Conservation (phyloP, 2,113 vertebrate genomes). For the Castor canadensis region DNA sequence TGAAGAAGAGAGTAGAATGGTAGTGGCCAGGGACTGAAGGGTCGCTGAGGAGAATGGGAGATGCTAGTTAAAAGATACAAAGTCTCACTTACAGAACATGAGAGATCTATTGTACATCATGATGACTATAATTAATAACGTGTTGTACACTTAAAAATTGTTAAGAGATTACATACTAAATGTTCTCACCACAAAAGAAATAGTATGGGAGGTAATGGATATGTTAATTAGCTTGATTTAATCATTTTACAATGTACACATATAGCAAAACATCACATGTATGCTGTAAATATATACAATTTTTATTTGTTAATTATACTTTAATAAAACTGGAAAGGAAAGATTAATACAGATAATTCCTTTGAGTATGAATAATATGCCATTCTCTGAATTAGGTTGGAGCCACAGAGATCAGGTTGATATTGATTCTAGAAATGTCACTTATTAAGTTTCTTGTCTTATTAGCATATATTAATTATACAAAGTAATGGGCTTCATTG, state of each 20-base stretch:
- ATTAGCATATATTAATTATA: not conserved
- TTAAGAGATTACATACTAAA: not conserved
- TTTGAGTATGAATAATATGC: not conserved
- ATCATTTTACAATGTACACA: not conserved
- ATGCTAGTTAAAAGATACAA: not conserved
- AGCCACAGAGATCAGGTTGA: not conserved
- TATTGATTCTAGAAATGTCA: not conserved
- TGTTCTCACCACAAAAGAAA: not conserved
- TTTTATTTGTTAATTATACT: conserved; percentile 2
- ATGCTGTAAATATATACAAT: not conserved
- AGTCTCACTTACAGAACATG: not conserved
- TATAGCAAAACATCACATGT: not conserved
- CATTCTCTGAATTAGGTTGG: not conserved
- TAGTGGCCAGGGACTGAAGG: not conserved
- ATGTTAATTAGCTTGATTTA: not conserved
- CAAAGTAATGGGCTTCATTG: not conserved
- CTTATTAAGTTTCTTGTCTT: not conserved
- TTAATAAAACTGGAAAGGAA: not conserved
- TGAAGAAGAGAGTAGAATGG: not conserved
- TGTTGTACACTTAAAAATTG: not conserved
- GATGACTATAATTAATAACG: not conserved
- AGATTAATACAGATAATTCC: not conserved
- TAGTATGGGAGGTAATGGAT: not conserved
- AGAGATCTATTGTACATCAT: not conserved
- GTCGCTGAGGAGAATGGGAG: not conserved